These are phyloP conservation scores for Glaucidium brasilianum DNA, from an alignment of 2,113 vertebrate species.

Conservation along the genomic window DNA sequence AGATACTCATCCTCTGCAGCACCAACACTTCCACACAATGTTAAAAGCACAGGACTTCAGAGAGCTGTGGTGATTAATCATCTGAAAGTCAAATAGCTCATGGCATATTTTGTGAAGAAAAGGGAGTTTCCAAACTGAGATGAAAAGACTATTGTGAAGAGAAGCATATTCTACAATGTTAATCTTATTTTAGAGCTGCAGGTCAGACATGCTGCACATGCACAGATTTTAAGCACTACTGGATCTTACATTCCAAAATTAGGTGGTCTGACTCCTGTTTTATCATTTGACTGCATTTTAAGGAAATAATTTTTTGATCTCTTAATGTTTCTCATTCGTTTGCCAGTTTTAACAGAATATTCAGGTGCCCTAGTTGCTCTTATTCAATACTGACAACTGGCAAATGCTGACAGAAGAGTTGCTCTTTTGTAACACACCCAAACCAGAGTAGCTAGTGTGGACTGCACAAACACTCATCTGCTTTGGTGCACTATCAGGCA, in stretches of 20 bases:
- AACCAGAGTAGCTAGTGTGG: background rate
- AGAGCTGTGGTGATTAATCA: constrained; percentile 22
- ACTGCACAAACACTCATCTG: background rate
- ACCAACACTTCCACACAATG: constrained; percentile 10
- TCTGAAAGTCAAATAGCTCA: background rate
- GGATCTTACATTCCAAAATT: background rate
- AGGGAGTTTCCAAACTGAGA: constrained; percentile 31
- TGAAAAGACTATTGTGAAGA: constrained; percentile 15
- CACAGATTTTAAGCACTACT: background rate
- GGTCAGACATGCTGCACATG: background rate
- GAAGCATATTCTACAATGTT: background rate
- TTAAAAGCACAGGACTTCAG: constrained; percentile 22
- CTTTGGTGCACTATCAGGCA: background rate
- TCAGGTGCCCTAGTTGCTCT: background rate
- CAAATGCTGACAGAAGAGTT: background rate
- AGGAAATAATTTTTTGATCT: background rate
- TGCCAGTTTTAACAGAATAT: background rate
- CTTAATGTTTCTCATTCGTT: background rate
- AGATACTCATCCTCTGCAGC: background rate
- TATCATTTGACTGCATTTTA: background rate
- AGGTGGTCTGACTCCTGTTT: background rate
- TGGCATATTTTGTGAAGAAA: background rate
- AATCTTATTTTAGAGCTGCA: background rate
- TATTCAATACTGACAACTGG: background rate
- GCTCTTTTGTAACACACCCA: background rate